These are phyloP conservation scores for Drosophila fuyamai DNA, from an alignment of 1,140 invertebrate species.

Conservation along the genomic window DNA sequence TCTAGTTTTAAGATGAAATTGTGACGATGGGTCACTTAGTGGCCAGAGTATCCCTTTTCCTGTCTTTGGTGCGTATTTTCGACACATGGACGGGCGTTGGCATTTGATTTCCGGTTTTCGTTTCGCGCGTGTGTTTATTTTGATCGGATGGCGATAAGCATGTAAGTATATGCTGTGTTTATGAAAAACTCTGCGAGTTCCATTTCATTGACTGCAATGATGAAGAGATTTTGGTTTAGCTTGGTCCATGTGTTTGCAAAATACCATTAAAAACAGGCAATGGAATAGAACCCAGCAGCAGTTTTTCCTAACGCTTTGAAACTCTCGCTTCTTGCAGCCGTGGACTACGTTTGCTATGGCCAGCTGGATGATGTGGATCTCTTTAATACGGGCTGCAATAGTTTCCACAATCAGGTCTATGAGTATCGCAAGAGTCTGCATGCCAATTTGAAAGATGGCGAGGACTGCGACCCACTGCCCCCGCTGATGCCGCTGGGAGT, in stretches of 20 bases:
- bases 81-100: constrained; percentile 68
- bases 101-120: constrained; percentile 27
- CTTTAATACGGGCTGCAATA: constrained; percentile 73
- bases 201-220: constrained; percentile 78
- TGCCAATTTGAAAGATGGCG: constrained; percentile 74
- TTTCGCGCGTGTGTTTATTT: constrained; percentile 34
- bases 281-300: constrained; percentile 78
- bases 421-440: constrained; percentile 79
- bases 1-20: neutral
- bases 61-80: constrained; percentile 75
- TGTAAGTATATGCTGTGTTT: constrained; percentile 65
- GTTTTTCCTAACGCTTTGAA: constrained; percentile 61
- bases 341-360: constrained; percentile 80
- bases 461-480: constrained; percentile 61
- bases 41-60: constrained; percentile 6
- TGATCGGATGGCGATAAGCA: constrained; percentile 7
- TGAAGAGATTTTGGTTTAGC: constrained; percentile 41
- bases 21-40: neutral
- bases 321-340: constrained; percentile 60
- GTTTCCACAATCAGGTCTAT: constrained; percentile 80
- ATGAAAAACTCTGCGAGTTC: constrained; percentile 77
- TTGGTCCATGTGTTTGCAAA: constrained; percentile 81
- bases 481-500: constrained; percentile 66
- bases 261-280: constrained; percentile 76
- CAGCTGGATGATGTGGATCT: constrained; percentile 81